Percentiles rank a stretch among this genome's conserved stretches.
Conservation (phyloP, 2,113 vertebrate species). For the Nibea albiflora region DNA sequence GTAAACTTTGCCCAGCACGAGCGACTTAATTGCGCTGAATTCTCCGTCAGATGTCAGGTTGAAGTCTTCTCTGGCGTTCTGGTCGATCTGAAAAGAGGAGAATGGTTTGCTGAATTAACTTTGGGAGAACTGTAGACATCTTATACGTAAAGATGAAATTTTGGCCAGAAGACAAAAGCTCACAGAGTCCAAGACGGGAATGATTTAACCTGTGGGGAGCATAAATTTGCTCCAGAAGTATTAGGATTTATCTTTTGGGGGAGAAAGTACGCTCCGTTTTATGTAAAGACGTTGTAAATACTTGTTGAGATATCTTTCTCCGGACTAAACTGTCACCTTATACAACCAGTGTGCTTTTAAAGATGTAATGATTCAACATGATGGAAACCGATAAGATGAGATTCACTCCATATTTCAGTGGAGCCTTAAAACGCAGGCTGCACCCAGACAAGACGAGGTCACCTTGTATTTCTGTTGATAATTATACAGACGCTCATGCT, state of each 20-base stretch:
- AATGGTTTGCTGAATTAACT: neutral
- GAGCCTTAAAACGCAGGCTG: slow-evolving; percentile 24
- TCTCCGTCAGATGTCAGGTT: slow-evolving; percentile 72
- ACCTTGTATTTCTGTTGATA: slow-evolving; percentile 60
- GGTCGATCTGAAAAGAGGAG: slow-evolving; percentile 61
- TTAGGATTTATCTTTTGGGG: neutral
- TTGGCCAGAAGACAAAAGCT: neutral
- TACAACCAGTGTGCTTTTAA: neutral
- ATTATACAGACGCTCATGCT: slow-evolving; percentile 38
- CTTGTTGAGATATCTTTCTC: neutral
- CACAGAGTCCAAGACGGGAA: neutral
- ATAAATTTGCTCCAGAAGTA: neutral
- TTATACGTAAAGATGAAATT: neutral
- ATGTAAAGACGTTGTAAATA: slow-evolving; percentile 11
- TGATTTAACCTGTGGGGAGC: too few relatives aligned
- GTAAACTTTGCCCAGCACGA: slow-evolving; percentile 64
- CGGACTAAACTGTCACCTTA: neutral
- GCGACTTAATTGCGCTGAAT: slow-evolving; percentile 56
- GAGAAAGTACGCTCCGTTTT: neutral
- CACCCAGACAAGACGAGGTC: slow-evolving; percentile 30
- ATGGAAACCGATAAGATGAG: slow-evolving; percentile 19
- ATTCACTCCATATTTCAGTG: slow-evolving; percentile 51
- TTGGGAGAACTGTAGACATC: neutral
- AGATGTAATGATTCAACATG: slow-evolving; percentile 22
- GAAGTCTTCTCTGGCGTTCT: slow-evolving; percentile 67